These are phyloP conservation scores for Leptopilina boulardi DNA, from an alignment of 1,140 invertebrate species.

Conservation along the genomic window DNA sequence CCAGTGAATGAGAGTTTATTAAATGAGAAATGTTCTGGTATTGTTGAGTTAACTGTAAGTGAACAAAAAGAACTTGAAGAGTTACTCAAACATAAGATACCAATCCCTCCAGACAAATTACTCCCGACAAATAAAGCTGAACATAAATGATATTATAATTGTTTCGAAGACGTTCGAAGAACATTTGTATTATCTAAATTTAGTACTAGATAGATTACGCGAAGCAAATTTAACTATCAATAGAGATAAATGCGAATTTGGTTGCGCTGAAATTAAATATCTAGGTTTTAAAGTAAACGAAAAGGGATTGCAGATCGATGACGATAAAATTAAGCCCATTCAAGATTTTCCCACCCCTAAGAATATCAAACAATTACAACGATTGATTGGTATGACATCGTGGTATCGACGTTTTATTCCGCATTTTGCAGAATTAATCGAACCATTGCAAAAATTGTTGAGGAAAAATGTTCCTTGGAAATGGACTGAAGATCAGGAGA, in stretches of 20 bases:
- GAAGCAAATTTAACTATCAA: slow-evolving; percentile 53
- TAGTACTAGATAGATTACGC: slow-evolving; percentile 36
- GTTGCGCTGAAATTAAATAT: too few species aligned
- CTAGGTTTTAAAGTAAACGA: slow-evolving; percentile 55
- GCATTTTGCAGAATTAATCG: slow-evolving; percentile 35
- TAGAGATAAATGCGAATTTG: slow-evolving; percentile 53
- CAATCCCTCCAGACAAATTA: too few species aligned
- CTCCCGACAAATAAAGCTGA: too few species aligned
- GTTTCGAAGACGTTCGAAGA: too few species aligned
- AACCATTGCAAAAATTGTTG: not conserved
- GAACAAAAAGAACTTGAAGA: too few species aligned
- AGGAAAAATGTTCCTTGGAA: not conserved
- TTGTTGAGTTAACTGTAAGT: too few species aligned
- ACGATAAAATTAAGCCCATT: slow-evolving; percentile 56
- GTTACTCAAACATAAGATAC: too few species aligned
- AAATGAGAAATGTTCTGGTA: too few species aligned
- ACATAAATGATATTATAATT: slow-evolving; percentile 61
- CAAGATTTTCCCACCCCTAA: slow-evolving; percentile 53
- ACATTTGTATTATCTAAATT: slow-evolving; percentile 48
- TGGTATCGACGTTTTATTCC: slow-evolving; percentile 56
- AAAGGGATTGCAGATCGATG: slow-evolving; percentile 51
- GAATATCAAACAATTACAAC: slow-evolving; percentile 47
- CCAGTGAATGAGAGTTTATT: too few species aligned
- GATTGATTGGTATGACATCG: slow-evolving; percentile 54
- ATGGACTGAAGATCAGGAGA: not conserved